phyloP scores from a whole-genome alignment of 2,797 vertebrate species.

The Anniella stebbinsi region DNA sequence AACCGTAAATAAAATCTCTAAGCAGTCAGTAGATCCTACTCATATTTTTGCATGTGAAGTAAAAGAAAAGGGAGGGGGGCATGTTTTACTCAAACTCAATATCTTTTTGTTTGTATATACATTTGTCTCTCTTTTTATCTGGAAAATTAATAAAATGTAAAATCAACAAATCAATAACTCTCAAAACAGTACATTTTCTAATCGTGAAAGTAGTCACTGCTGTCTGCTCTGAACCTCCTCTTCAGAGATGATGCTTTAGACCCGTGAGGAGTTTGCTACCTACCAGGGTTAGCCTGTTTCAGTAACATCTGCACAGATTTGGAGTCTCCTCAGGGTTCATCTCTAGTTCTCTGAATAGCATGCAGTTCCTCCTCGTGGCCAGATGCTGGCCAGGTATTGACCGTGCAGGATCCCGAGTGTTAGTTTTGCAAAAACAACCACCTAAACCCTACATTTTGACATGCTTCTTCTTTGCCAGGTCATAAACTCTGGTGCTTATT shows the following conservation, averaged over 20 bases:
- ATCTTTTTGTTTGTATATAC: no score
- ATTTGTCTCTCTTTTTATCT: no score
- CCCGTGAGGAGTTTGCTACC: not conserved
- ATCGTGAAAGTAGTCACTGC: no score
- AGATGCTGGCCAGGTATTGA: not conserved
- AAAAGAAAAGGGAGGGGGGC: no score
- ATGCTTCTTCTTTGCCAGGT: constrained; percentile 53
- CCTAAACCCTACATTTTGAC: constrained; percentile 31
- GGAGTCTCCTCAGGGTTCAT: not conserved
- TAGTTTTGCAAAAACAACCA: not conserved
- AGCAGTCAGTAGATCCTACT: no score
- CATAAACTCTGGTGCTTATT: constrained; percentile 43
- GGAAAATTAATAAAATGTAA: no score
- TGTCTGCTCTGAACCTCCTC: not conserved
- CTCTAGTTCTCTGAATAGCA: not conserved
- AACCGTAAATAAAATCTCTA: no score
- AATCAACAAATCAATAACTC: no score
- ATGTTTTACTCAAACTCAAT: no score
- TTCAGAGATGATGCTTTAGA: not conserved
- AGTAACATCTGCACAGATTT: not conserved
- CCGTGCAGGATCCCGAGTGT: not conserved
- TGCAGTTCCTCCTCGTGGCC: not conserved
- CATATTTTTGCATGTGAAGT: no score
- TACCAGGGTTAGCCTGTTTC: not conserved
- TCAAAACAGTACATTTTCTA: no score